Conservation (phyloP, 2,797 vertebrate genomes). For the Tinamus major region DNA sequence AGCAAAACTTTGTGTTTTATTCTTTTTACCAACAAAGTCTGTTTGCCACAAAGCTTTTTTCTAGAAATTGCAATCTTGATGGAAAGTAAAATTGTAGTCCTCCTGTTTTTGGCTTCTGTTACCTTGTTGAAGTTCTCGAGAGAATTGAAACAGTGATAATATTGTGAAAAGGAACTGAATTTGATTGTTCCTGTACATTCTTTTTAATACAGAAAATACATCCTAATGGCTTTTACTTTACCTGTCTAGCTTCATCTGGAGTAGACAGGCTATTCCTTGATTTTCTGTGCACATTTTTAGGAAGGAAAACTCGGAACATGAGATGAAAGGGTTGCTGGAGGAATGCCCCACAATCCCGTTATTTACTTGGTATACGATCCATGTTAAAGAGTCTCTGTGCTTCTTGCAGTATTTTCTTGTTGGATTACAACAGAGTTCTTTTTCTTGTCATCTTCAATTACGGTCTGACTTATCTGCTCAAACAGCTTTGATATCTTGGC, state of each 20-base stretch:
- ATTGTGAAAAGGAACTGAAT: background rate
- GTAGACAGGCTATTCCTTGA: background rate
- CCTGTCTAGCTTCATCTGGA: background rate
- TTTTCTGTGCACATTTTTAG: background rate
- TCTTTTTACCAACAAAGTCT: background rate
- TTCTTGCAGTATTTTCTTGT: background rate
- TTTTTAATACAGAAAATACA: background rate
- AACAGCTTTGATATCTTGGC: slow-evolving; percentile 86
- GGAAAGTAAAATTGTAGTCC: background rate
- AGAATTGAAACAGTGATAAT: background rate
- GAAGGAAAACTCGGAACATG: background rate
- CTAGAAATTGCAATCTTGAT: background rate
- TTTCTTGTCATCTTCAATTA: slow-evolving; percentile 40
- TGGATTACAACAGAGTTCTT: background rate
- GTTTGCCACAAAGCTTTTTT: background rate
- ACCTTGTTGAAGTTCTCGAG: background rate
- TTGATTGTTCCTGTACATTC: background rate
- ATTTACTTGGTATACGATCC: background rate
- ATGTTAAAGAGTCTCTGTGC: slow-evolving; percentile 43
- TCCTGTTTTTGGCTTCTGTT: background rate
- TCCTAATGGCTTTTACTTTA: background rate
- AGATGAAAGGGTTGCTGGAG: background rate
- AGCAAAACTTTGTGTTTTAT: background rate
- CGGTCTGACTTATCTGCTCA: slow-evolving; percentile 84
- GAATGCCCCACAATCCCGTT: background rate